Evolutionary conservation across 2,888 invertebrate genomes (phyloP).

Genomic region (Anthrax anthrax): DNA sequence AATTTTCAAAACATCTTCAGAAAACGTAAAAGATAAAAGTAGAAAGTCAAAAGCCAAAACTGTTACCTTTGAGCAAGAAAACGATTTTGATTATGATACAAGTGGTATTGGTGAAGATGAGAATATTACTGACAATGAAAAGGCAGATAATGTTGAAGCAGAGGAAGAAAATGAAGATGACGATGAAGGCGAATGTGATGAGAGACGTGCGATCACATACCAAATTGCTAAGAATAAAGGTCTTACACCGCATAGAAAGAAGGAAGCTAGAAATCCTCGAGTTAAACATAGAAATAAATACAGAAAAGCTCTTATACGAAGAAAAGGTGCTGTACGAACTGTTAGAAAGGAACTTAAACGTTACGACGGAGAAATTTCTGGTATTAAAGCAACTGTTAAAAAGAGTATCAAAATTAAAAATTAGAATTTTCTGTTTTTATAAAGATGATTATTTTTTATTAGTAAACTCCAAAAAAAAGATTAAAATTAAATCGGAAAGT

Average conservation of each 20-base stretch:
- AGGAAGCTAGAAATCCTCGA: constrained; percentile 84
- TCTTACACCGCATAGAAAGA: constrained; percentile 77
- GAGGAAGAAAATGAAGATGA: constrained; percentile 26
- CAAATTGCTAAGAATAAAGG: constrained; percentile 95
- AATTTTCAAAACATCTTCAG: constrained; percentile 21
- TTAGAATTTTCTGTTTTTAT: constrained; percentile 8
- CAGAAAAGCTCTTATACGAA: constrained; percentile 78
- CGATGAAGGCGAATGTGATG: constrained; percentile 26
- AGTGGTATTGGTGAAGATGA: constrained; percentile 22
- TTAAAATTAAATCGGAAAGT: no score
- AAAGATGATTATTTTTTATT: neutral
- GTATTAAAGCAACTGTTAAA: constrained; percentile 78
- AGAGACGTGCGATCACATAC: constrained; percentile 75
- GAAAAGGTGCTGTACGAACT: constrained; percentile 84
- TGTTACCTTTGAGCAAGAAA: neutral
- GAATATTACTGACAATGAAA: constrained; percentile 31
- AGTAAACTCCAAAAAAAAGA: no score
- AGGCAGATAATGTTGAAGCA: constrained; percentile 36
- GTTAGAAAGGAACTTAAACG: constrained; percentile 63
- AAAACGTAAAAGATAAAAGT: constrained; percentile 29
- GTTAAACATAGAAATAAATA: constrained; percentile 90
- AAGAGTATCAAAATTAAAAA: constrained; percentile 77
- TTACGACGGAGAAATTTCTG: constrained; percentile 87
- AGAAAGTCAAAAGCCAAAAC: constrained; percentile 14
- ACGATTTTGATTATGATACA: constrained; percentile 2